Evolutionary conservation across 2,888 invertebrate species (phyloP).

Genomic region (Ditula angustiorana): DNA sequence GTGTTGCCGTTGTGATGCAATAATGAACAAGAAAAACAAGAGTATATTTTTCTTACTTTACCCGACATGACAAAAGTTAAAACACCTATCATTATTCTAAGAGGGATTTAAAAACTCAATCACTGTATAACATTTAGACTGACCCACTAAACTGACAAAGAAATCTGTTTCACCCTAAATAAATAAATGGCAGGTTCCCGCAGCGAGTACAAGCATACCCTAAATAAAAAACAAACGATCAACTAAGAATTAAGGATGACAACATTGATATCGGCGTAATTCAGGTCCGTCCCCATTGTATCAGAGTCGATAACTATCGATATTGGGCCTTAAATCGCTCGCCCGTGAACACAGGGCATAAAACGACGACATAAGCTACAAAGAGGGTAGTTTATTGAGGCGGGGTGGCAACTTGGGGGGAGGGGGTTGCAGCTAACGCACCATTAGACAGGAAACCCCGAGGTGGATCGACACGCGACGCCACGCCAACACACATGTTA

Average conservation of each 20-base stretch:
- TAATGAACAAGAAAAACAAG: background rate
- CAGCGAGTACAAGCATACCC: background rate
- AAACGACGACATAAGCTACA: conserved; percentile 60
- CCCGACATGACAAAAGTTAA: too few relatives aligned
- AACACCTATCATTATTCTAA: too few relatives aligned
- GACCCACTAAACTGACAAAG: too few relatives aligned
- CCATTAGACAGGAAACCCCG: conserved; percentile 76
- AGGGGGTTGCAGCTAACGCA: conserved; percentile 66
- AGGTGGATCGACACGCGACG: conserved; percentile 72
- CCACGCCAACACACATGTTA: conserved; percentile 69
- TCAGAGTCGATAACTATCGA: conserved; percentile 38
- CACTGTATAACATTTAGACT: too few relatives aligned
- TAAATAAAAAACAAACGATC: conserved; percentile 16
- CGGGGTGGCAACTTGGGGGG: conserved; percentile 48
- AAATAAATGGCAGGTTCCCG: background rate
- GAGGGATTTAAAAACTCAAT: too few relatives aligned
- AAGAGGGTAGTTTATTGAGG: conserved; percentile 68
- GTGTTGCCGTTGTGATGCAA: conserved; percentile 1
- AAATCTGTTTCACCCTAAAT: background rate
- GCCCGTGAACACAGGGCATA: conserved; percentile 52
- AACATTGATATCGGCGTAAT: conserved; percentile 31
- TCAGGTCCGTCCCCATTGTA: conserved; percentile 32
- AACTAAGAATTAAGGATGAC: conserved; percentile 37
- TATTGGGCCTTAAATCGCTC: conserved; percentile 36
- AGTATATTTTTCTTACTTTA: background rate